Conservation (phyloP, 2,113 vertebrate genomes). For the Seriola aureovittata region DNA sequence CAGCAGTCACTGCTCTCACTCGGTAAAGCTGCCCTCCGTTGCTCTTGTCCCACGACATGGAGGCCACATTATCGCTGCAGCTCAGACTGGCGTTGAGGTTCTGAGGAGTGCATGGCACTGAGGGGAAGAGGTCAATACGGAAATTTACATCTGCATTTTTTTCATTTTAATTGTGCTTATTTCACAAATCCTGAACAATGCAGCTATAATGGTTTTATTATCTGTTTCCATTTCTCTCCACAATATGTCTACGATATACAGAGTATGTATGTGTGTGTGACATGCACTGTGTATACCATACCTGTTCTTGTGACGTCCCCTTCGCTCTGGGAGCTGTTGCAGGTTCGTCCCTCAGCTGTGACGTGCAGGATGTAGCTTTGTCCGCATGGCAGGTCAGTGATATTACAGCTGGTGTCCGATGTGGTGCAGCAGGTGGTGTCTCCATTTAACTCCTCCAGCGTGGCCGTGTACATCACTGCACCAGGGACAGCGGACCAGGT, state of each 20-base stretch:
- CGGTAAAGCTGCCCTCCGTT: constrained; percentile 70
- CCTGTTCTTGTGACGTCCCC: constrained; percentile 76
- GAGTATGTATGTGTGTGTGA: neutral
- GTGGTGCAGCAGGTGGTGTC: constrained; percentile 73
- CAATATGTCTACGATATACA: too few relatives aligned
- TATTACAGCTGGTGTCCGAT: constrained; percentile 64
- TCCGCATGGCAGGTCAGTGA: constrained; percentile 80
- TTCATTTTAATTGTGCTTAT: neutral
- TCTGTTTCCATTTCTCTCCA: neutral
- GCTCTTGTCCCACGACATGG: constrained; percentile 74
- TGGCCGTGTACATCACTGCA: constrained; percentile 78
- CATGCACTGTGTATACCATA: constrained; percentile 14
- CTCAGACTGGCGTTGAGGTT: constrained; percentile 68
- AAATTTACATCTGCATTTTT: neutral
- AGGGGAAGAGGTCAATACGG: neutral
- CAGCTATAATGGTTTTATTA: neutral
- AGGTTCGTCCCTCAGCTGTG: constrained; percentile 78
- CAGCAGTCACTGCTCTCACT: constrained; percentile 64
- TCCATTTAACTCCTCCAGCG: constrained; percentile 62
- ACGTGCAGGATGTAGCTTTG: constrained; percentile 77
- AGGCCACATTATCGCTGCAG: constrained; percentile 79
- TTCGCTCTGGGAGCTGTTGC: constrained; percentile 82
- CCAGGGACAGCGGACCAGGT: constrained; percentile 75
- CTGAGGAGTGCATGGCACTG: constrained; percentile 80
- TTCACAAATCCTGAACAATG: neutral